Base-by-base conservation (phyloP, 2,797 vertebrate genomes). In the Lophius americanus region DNA sequence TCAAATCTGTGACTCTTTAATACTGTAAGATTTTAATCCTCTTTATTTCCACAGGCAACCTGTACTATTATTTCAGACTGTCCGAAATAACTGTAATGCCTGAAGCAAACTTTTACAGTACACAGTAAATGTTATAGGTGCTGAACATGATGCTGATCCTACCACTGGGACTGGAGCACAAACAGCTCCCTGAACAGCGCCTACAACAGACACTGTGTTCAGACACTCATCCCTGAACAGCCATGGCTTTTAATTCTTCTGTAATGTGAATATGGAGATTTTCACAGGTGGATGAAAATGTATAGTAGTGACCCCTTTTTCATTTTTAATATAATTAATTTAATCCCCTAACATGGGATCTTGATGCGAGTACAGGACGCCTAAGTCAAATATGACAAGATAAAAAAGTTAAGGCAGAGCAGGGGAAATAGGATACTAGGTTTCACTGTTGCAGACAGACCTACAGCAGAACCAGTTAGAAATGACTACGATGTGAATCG, bases 271-370 rank as follows among this genome's bases (percentile, higher is more conserved):
- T 50, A 72, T 6, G 60, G 33, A 35, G 57, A 53, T 73, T 70
- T 80, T 64, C 55, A 53, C 35, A 51, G 11, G 2, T 70, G 71
- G 46, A 23, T 23, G 75, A n/a, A 64, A 76, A 71, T 68, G 56
- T 54, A 70, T 37, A 73, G 68, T 53, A 55, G 73, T 50, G 60
- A 67, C 65, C 53, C 60, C 68, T 71, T 65, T 76, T 69, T 60
- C 33, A 6, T 58, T 73, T 74, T 61, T 64, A 80, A 81, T 82
- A 60, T 75, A 70, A 82, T 79, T 81, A 71, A 58, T 69, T 9
- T 73, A 71, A 84, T 80, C 83, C 50, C 49, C 44, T 51, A 58
- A 71, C 54, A 68, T 70, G 44, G 60, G 73, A 76, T 67, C 36
- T 66, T 65, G 66, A 72, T 72, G 49, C 51, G 53, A 37, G 54